Conservation (phyloP, 1,140 invertebrate genomes). For the Hylaeus anthracinus region DNA sequence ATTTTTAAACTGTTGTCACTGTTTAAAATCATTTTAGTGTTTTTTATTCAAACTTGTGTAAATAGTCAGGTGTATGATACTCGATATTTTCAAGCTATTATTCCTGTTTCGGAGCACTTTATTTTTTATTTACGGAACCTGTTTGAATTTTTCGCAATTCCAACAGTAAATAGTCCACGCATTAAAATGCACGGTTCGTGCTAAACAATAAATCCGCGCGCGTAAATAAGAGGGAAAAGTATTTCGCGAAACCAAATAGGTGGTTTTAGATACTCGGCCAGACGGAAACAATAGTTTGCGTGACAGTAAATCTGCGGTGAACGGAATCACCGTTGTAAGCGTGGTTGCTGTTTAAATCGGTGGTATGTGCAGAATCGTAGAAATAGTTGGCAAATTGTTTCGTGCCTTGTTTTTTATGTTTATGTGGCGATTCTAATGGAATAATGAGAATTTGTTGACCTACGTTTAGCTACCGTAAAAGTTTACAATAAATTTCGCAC, state of each 20-base stretch:
- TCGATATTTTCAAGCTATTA: too few relatives aligned
- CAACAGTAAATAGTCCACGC: neutral
- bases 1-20: too few relatives aligned
- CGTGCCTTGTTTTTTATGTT: conserved; percentile 23
- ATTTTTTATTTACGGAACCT: too few relatives aligned
- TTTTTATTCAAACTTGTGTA: too few relatives aligned
- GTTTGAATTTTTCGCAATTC: neutral
- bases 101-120: too few relatives aligned
- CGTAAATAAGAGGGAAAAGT: conserved; percentile 1
- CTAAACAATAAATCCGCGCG: neutral
- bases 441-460: conserved; percentile 31
- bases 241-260: conserved; percentile 20
- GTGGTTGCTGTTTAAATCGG: conserved; percentile 54
- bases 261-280: conserved; percentile 28
- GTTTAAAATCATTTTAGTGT: too few relatives aligned
- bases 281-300: conserved; percentile 39
- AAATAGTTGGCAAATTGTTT: conserved; percentile 47
- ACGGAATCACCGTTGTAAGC: conserved; percentile 53
- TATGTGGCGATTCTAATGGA: conserved; percentile 1
- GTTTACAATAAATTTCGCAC: too few relatives aligned
- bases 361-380: conserved; percentile 48
- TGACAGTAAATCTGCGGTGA: conserved; percentile 61
- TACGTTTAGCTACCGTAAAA: neutral
- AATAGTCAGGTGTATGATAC: too few relatives aligned
- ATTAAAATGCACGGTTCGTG: neutral